phyloP scores from a whole-genome alignment of 2,797 vertebrate genomes.

The Numenius phaeopus region DNA sequence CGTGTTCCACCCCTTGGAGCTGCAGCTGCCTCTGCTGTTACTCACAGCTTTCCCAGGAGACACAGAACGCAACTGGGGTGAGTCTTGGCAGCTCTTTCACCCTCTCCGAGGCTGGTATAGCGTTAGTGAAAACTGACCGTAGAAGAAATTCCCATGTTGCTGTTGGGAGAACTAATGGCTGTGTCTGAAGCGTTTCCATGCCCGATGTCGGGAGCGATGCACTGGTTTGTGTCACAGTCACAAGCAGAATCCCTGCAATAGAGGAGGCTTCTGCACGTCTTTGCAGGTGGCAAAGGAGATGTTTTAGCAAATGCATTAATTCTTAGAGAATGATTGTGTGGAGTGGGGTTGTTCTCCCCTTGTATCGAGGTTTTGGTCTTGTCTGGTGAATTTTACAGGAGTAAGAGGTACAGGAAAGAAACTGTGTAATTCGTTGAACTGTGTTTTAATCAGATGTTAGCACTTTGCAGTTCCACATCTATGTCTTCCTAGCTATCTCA shows the following conservation, averaged over 20 bases:
- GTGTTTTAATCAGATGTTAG: slow-evolving; percentile 24
- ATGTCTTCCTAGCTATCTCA: background rate
- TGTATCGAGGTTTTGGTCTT: background rate
- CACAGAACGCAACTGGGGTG: background rate
- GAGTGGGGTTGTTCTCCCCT: background rate
- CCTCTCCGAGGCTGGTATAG: background rate
- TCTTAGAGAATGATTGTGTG: background rate
- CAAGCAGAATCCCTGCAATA: background rate
- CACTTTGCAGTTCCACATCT: background rate
- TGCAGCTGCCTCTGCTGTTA: background rate
- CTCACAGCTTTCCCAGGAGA: background rate
- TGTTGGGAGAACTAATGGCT: background rate
- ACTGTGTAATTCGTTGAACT: background rate
- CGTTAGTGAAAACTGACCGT: background rate
- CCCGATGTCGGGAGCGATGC: rapidly evolving
- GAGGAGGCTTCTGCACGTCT: background rate
- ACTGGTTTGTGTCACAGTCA: background rate
- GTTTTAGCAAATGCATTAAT: background rate
- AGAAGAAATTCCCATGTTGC: background rate
- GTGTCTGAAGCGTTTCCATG: background rate
- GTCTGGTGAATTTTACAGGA: background rate
- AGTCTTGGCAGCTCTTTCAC: background rate
- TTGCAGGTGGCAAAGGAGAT: background rate
- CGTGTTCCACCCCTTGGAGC: rapidly evolving
- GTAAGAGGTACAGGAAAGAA: background rate